phyloP scores from a whole-genome alignment of 2,113 vertebrate genomes.

The Dicrurus megarhynchus region DNA sequence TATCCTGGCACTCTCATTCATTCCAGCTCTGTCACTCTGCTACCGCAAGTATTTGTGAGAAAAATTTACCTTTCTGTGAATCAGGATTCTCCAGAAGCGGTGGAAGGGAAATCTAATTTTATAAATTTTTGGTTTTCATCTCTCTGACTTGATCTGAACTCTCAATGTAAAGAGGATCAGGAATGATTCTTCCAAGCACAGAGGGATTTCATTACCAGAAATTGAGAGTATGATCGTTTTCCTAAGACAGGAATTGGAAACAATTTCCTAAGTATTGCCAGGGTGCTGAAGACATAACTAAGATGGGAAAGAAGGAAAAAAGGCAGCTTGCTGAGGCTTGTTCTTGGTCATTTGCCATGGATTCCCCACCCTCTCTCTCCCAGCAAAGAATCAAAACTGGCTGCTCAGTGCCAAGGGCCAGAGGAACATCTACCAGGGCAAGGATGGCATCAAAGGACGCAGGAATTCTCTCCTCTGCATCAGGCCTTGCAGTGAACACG shows the following conservation, averaged over 20 bases:
- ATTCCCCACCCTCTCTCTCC: background rate
- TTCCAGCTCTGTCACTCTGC: background rate
- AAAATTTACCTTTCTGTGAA: background rate
- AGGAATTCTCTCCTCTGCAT: background rate
- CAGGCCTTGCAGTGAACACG: background rate
- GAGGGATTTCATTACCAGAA: background rate
- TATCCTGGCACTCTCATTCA: background rate
- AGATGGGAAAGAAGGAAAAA: background rate
- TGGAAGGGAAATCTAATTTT: background rate
- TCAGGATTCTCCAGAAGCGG: background rate
- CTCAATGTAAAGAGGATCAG: background rate
- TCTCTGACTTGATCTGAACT: background rate
- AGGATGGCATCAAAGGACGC: background rate
- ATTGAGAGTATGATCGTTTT: background rate
- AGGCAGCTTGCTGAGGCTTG: background rate
- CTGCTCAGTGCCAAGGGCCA: background rate
- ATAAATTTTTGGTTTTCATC: background rate
- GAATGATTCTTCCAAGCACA: background rate
- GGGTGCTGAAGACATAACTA: background rate
- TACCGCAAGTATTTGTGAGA: background rate
- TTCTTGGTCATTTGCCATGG: background rate
- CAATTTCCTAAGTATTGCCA: slow-evolving; percentile 3
- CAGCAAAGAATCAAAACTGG: background rate
- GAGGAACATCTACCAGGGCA: background rate
- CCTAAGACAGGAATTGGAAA: slow-evolving; percentile 15